These are phyloP conservation scores for Cepaea nemoralis DNA, from an alignment of 1,140 invertebrate genomes.

Conservation along the genomic window DNA sequence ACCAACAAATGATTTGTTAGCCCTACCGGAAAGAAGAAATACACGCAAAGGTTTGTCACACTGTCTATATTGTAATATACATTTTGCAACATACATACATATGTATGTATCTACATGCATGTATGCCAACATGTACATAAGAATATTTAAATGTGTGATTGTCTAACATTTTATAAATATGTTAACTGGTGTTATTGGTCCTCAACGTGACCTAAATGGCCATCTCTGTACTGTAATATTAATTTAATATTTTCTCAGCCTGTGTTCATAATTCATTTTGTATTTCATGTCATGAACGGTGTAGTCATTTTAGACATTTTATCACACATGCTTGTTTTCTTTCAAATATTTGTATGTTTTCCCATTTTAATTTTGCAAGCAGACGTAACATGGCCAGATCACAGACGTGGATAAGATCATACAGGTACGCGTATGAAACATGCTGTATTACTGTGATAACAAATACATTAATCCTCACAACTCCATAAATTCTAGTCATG, in stretches of 20 bases:
- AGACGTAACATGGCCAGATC: background rate
- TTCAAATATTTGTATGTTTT: background rate
- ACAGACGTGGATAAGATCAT: background rate
- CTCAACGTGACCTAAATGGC: too few species aligned
- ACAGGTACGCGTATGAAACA: background rate
- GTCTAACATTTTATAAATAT: too few species aligned
- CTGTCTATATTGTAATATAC: too few species aligned
- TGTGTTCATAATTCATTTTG: background rate
- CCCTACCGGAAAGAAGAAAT: too few species aligned
- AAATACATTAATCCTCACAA: background rate
- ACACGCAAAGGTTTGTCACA: too few species aligned
- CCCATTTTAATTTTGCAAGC: too few species aligned
- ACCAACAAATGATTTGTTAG: too few species aligned
- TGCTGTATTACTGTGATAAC: background rate
- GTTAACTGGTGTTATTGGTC: too few species aligned
- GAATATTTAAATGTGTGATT: too few species aligned
- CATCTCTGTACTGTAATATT: background rate
- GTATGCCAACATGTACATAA: too few species aligned
- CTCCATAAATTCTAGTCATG: constrained; percentile 2
- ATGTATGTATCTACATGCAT: too few species aligned
- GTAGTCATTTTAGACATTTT: background rate
- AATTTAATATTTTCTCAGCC: background rate
- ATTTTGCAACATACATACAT: too few species aligned
- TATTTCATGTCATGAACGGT: background rate
- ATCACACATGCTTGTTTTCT: background rate